A percentile compares a stretch with the other conserved stretches of the same genome.
Evolutionary conservation across 2,888 invertebrate genomes (phyloP).

Genomic region (Athrips mouffetella): DNA sequence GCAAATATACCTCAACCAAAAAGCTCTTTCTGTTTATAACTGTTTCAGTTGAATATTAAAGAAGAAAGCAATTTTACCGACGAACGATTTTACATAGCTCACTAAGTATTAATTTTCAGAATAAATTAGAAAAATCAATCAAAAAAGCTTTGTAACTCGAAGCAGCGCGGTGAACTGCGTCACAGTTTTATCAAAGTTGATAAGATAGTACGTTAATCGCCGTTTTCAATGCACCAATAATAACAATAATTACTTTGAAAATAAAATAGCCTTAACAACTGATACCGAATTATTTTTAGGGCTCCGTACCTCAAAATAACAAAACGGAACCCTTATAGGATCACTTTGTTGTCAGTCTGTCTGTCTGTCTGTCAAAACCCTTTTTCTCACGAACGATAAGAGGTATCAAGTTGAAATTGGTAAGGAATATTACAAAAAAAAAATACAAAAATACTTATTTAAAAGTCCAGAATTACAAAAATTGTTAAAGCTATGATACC

Average conservation of each 20-base stretch:
- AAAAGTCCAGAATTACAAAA: too few relatives aligned
- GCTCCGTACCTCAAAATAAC: background rate
- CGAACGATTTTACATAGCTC: background rate
- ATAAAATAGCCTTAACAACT: background rate
- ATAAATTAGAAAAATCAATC: background rate
- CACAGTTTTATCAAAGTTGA: background rate
- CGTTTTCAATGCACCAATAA: conserved; percentile 6
- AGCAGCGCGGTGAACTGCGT: background rate
- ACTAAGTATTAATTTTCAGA: background rate
- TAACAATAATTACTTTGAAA: background rate
- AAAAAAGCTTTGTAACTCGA: background rate
- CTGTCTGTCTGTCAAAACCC: too few relatives aligned
- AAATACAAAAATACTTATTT: too few relatives aligned
- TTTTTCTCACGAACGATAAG: too few relatives aligned
- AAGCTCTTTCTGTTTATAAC: too few relatives aligned
- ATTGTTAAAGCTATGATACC: too few relatives aligned
- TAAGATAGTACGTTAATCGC: conserved; percentile 4
- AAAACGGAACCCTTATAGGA: background rate
- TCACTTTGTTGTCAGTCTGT: too few relatives aligned
- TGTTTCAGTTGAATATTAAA: background rate
- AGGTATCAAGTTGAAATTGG: too few relatives aligned
- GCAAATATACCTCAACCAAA: too few relatives aligned
- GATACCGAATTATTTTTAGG: background rate
- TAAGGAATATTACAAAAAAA: too few relatives aligned
- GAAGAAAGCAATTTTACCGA: background rate